Evolutionary conservation across 2,113 vertebrate species (phyloP).

Genomic region (Ifrita kowaldi): DNA sequence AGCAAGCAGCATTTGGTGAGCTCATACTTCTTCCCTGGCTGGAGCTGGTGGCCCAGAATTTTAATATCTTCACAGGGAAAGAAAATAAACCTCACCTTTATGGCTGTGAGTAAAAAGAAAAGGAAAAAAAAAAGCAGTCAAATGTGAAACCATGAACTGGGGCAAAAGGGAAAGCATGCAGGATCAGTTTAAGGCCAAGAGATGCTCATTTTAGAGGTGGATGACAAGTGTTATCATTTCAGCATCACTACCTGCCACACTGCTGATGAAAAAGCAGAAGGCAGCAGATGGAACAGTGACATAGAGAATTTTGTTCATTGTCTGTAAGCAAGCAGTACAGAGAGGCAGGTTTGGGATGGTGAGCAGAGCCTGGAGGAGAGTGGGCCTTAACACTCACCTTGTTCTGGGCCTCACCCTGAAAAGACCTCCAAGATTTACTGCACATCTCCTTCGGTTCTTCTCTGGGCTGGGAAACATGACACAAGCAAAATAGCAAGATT

Average conservation of each 20-base stretch:
- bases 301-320: not conserved
- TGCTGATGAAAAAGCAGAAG: not conserved
- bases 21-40: not conserved
- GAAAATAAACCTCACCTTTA: not conserved
- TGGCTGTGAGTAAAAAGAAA: not conserved
- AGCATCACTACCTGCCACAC: not conserved
- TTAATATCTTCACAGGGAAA: not conserved
- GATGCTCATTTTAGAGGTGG: not conserved
- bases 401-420: not conserved
- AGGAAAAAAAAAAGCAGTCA: not conserved
- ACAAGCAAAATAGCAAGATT: not conserved
- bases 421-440: too few species aligned
- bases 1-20: not conserved
- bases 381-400: not conserved
- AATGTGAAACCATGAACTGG: not conserved
- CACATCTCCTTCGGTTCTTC: not conserved
- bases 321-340: not conserved
- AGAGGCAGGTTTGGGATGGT: not conserved
- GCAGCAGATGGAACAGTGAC: not conserved
- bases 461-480: not conserved
- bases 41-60: not conserved
- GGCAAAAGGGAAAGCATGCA: rapidly evolving
- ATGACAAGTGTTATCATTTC: not conserved
- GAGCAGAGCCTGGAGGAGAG: not conserved
- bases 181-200: not conserved